Conservation (phyloP, 2,113 vertebrate species). For the Nothoprocta perdicaria region DNA sequence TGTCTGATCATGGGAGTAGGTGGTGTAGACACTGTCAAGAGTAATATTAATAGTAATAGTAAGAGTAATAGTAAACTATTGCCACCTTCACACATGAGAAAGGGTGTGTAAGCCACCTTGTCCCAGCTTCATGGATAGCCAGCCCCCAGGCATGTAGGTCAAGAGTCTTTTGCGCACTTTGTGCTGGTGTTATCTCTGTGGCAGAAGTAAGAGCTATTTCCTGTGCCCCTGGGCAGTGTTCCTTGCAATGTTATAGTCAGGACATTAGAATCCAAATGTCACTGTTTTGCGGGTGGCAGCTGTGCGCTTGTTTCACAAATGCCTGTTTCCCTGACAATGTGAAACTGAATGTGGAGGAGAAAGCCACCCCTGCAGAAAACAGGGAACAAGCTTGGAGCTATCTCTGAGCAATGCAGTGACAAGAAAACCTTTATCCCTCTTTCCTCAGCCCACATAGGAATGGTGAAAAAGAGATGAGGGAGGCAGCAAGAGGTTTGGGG, state of each 20-base stretch:
- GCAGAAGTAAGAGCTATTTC: not conserved
- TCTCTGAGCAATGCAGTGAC: not conserved
- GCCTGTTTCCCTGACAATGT: not conserved
- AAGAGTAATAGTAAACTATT: not conserved
- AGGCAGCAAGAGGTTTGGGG: not conserved
- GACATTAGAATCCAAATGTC: not conserved
- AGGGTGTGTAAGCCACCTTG: fast-evolving
- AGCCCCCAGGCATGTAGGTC: not conserved
- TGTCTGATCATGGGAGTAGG: not conserved
- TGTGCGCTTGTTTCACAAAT: not conserved
- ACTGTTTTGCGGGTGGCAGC: not conserved
- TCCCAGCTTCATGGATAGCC: not conserved
- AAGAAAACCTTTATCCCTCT: not conserved
- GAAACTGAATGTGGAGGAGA: not conserved
- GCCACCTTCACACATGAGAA: not conserved
- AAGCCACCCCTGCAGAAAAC: not conserved
- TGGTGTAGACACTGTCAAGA: not conserved
- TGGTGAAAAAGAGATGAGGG: not conserved
- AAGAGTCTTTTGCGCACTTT: not conserved
- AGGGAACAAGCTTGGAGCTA: not conserved
- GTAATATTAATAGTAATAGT: too few species aligned
- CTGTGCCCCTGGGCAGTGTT: not conserved
- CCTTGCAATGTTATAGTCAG: not conserved
- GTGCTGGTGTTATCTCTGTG: not conserved
- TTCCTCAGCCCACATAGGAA: not conserved